Evolutionary conservation across 2,113 vertebrate genomes (phyloP).

Genomic region (Hypanus sabinus): DNA sequence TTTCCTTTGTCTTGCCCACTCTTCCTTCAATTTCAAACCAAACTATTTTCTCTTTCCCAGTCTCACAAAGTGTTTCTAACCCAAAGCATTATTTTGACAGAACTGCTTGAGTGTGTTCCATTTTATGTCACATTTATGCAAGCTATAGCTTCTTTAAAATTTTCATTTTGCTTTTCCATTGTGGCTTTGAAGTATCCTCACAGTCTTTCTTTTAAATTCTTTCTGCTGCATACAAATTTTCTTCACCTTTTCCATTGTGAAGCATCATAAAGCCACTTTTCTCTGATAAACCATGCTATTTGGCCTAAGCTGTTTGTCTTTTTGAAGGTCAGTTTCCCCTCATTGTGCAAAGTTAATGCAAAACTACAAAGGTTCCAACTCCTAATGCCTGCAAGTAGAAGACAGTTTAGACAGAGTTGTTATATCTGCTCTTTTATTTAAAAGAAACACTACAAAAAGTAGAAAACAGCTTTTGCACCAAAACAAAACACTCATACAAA

Average conservation of each 20-base stretch:
- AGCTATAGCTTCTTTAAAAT: too few species aligned
- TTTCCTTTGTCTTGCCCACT: too few species aligned
- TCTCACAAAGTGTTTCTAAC: too few species aligned
- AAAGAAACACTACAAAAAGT: conserved; percentile 64
- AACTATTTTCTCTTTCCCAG: too few species aligned
- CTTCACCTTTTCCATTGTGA: neutral
- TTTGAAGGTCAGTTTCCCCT: neutral
- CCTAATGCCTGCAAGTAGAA: neutral
- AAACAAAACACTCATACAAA: conserved; percentile 33
- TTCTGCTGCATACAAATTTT: neutral
- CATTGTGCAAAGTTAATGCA: neutral
- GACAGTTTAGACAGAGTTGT: neutral
- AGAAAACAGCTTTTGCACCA: conserved; percentile 54
- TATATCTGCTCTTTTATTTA: conserved; percentile 57
- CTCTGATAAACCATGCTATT: neutral
- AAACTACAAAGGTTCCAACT: neutral
- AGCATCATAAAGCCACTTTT: neutral
- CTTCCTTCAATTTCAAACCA: too few species aligned
- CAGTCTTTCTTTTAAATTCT: neutral
- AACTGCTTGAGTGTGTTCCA: too few species aligned
- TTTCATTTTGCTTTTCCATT: neutral
- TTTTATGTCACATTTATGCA: too few species aligned
- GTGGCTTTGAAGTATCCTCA: neutral
- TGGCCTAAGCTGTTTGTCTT: neutral
- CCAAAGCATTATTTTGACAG: too few species aligned